phyloP scores from a whole-genome alignment of 2,113 vertebrate genomes.

The Pimephales promelas region DNA sequence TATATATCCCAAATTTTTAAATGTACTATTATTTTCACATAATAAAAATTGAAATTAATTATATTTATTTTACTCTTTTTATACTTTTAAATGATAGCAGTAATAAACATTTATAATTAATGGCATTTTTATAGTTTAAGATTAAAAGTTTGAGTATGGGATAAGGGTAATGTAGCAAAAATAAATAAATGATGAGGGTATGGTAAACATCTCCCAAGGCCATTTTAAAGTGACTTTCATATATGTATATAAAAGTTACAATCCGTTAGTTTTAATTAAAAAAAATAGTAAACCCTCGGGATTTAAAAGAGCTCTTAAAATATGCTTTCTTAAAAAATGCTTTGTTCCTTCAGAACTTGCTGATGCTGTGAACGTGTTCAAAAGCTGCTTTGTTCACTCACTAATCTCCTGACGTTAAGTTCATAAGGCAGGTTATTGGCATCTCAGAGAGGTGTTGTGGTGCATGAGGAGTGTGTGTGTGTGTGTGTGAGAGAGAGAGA shows the following conservation, averaged over 20 bases:
- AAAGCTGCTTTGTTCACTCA: slow-evolving; percentile 36
- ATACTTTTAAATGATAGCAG: background rate
- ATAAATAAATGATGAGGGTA: background rate
- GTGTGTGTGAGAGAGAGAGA: background rate
- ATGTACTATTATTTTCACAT: background rate
- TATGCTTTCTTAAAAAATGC: slow-evolving; percentile 10
- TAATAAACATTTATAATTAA: background rate
- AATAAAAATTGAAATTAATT: background rate
- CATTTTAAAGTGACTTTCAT: background rate
- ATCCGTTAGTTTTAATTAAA: background rate
- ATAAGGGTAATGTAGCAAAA: background rate
- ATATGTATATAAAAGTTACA: background rate
- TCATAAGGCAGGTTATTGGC: slow-evolving; percentile 39
- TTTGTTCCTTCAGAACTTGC: slow-evolving; percentile 4
- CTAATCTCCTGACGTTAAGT: slow-evolving; percentile 32
- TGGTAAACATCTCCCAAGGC: background rate
- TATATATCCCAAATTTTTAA: no score
- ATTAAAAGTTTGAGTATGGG: background rate
- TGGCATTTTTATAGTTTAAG: no score
- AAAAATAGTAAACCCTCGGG: background rate
- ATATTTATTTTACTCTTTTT: background rate
- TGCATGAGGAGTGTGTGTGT: slow-evolving; percentile 8
- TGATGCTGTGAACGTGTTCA: slow-evolving; percentile 2
- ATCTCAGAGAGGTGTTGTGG: slow-evolving; percentile 26
- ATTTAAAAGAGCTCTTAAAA: slow-evolving; percentile 9